These are phyloP conservation scores for Bambusicola thoracicus DNA, from an alignment of 2,113 vertebrate genomes.

Conservation along the genomic window DNA sequence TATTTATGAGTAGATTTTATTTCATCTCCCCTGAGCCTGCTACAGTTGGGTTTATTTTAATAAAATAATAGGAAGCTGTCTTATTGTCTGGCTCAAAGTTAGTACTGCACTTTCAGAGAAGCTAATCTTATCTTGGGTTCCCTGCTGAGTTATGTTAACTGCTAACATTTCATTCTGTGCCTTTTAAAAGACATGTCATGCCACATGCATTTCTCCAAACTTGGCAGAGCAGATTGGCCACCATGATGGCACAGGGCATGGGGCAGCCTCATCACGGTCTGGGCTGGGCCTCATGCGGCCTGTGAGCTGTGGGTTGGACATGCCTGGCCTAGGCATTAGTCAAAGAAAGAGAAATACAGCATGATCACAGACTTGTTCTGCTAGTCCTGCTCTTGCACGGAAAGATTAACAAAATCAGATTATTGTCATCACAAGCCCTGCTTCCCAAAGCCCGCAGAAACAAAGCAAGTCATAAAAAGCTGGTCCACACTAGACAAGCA, in stretches of 20 bases:
- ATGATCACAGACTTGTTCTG: neutral
- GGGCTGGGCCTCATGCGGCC: no score
- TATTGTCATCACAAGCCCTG: neutral
- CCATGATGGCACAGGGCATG: no score
- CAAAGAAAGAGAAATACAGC: neutral
- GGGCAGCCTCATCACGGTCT: no score
- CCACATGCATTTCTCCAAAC: neutral
- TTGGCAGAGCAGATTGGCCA: no score
- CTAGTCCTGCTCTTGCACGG: neutral
- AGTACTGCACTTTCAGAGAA: neutral
- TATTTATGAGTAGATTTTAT: conserved; percentile 22
- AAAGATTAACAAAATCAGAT: neutral
- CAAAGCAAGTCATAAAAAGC: neutral
- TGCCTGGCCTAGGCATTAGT: neutral
- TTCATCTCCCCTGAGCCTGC: neutral
- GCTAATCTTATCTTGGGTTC: neutral
- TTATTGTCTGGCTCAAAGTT: neutral
- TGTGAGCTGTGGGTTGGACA: no score
- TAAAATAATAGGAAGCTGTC: neutral
- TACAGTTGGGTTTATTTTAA: neutral
- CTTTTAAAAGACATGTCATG: neutral
- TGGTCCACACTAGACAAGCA: neutral
- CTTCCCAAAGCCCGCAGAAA: neutral
- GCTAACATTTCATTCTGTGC: neutral
- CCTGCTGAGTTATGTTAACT: neutral